These are phyloP conservation scores for Allobates femoralis DNA, from an alignment of 2,797 vertebrate genomes.

Conservation along the genomic window DNA sequence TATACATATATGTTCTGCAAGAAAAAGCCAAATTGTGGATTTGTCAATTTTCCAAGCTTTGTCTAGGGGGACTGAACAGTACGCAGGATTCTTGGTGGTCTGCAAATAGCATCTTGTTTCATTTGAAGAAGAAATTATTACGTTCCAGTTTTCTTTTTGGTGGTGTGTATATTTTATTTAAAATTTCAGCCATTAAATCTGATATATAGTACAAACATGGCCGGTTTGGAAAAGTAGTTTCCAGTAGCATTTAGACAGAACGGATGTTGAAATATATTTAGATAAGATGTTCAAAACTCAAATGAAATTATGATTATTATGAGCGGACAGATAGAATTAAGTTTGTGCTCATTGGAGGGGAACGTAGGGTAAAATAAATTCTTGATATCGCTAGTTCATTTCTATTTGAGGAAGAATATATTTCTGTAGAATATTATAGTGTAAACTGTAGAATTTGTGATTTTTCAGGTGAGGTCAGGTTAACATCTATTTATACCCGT, in stretches of 20 bases:
- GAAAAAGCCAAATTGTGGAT: conserved; percentile 60
- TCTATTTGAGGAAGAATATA: background rate
- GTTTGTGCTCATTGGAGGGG: background rate
- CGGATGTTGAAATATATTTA: conserved; percentile 39
- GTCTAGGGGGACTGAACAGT: conserved; percentile 57
- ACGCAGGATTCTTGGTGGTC: conserved; percentile 60
- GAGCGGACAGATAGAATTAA: conserved; percentile 23
- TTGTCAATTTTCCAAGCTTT: conserved; percentile 60
- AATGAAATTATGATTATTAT: conserved; percentile 33
- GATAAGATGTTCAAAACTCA: conserved; percentile 28
- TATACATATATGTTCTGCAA: conserved; percentile 58
- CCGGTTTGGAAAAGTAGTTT: conserved; percentile 33
- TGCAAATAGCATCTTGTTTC: conserved; percentile 60
- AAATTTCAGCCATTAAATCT: conserved; percentile 56
- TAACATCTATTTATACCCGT: too few species aligned
- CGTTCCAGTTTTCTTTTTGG: conserved; percentile 41
- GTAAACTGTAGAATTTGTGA: background rate
- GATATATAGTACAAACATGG: conserved; percentile 37
- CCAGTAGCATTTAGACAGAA: conserved; percentile 25
- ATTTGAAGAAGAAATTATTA: conserved; percentile 61
- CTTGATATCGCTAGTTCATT: conserved; percentile 3
- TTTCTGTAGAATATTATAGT: background rate
- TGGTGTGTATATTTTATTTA: conserved; percentile 56
- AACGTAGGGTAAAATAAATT: background rate
- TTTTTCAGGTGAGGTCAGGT: too few species aligned